A percentile compares a stretch with the other conserved stretches of the same genome.
Conservation (phyloP, 2,113 vertebrate genomes). For the Labeo rohita region DNA sequence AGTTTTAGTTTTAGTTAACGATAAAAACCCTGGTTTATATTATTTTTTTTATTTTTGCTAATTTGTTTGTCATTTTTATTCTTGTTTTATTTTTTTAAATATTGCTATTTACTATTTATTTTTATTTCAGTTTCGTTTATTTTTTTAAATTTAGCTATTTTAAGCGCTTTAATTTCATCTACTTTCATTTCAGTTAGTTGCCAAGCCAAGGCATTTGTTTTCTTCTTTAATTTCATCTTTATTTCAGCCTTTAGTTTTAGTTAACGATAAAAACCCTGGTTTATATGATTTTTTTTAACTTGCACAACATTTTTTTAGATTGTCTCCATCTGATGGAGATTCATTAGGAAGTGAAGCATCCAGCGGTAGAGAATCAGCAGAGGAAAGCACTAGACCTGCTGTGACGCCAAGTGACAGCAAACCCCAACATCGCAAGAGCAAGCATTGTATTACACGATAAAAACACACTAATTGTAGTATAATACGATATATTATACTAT, state of each 20-base stretch:
- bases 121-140: too few species aligned
- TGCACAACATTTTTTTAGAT: constrained; percentile 68
- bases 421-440: constrained; percentile 76
- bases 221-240: too few species aligned
- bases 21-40: too few species aligned
- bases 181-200: too few species aligned
- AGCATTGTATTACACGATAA: constrained; percentile 76
- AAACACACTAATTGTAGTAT: too few species aligned
- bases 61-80: neutral
- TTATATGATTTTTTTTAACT: neutral
- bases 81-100: neutral
- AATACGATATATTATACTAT: too few species aligned
- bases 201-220: too few species aligned
- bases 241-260: too few species aligned
- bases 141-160: too few species aligned
- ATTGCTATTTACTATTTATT: neutral
- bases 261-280: neutral
- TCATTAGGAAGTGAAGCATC: constrained; percentile 92
- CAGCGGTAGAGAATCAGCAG: constrained; percentile 86
- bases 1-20: too few species aligned
- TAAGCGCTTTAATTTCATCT: too few species aligned
- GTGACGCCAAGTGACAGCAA: constrained; percentile 78
- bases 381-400: constrained; percentile 81
- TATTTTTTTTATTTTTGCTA: neutral
- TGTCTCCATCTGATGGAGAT: constrained; percentile 92